phyloP scores from a whole-genome alignment of 2,888 invertebrate species.

The Epicampocera succincta region DNA sequence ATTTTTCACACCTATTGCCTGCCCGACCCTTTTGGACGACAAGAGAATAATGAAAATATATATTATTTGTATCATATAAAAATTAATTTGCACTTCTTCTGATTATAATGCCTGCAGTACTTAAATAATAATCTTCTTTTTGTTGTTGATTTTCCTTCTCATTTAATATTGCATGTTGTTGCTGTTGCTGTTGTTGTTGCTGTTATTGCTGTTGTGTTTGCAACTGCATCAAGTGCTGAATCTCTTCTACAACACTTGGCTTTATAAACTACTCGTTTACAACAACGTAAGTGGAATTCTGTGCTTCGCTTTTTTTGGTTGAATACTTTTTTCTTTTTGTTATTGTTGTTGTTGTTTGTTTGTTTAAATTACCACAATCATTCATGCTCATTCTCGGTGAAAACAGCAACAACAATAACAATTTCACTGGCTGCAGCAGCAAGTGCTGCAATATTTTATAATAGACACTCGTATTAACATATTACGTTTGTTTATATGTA shows the following conservation, averaged over 20 bases:
- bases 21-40: constrained; percentile 26
- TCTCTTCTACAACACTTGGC: constrained; percentile 45
- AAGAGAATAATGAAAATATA: constrained; percentile 25
- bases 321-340: constrained; percentile 19
- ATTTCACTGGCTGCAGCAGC: constrained; percentile 9
- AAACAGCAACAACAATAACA: constrained; percentile 34
- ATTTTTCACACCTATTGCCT: constrained; percentile 54
- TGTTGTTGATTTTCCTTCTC: constrained; percentile 6
- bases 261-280: constrained; percentile 31
- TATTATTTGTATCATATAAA: constrained; percentile 54
- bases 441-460: constrained; percentile 27
- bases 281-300: constrained; percentile 38
- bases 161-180: background rate
- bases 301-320: constrained; percentile 16
- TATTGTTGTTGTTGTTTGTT: background rate
- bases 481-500: constrained; percentile 8
- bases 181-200: background rate
- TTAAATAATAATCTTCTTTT: constrained; percentile 47
- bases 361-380: constrained; percentile 60
- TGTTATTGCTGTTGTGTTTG: constrained; percentile 15
- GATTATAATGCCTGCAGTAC: constrained; percentile 52
- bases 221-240: constrained; percentile 31
- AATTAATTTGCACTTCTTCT: constrained; percentile 65
- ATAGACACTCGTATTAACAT: too few species aligned
- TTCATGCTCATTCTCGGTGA: constrained; percentile 51